These are phyloP conservation scores for Ondatra zibethicus DNA, from an alignment of 2,113 vertebrate species.

Conservation along the genomic window DNA sequence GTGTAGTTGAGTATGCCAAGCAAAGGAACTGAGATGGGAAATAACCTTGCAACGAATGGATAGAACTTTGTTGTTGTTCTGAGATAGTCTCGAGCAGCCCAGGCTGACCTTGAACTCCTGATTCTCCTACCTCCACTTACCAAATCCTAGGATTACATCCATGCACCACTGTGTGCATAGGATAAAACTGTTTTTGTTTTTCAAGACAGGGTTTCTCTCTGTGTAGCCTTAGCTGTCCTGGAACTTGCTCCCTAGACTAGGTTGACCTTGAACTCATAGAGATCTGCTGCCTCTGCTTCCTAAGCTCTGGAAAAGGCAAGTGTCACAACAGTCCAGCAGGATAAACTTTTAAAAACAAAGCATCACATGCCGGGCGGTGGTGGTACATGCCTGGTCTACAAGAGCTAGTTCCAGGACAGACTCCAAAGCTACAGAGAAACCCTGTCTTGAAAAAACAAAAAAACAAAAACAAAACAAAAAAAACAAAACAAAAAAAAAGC, in stretches of 20 bases:
- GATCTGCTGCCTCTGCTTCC: neutral
- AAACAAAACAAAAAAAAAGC: neutral
- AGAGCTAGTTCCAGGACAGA: too few species aligned
- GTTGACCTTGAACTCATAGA: neutral
- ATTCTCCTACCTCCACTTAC: neutral
- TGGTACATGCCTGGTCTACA: too few species aligned
- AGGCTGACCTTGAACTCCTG: neutral
- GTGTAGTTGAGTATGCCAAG: neutral
- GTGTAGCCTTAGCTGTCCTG: neutral
- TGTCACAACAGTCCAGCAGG: neutral
- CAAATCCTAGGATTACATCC: neutral
- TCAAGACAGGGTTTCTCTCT: neutral
- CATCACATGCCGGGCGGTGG: too few species aligned
- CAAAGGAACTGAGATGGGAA: conserved; percentile 39
- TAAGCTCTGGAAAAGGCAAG: neutral
- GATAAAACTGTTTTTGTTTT: neutral
- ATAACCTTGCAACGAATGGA: neutral
- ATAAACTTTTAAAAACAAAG: neutral
- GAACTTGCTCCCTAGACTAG: neutral
- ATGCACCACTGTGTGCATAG: neutral
- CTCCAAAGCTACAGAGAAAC: too few species aligned
- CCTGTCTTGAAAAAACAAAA: neutral
- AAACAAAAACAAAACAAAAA: neutral
- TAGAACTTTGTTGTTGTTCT: neutral
- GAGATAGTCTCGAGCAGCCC: neutral